A percentile compares a stretch with the other conserved stretches of the same genome.
Evolutionary conservation across 2,888 invertebrate genomes (phyloP).

Genomic region (Melipona beecheii): DNA sequence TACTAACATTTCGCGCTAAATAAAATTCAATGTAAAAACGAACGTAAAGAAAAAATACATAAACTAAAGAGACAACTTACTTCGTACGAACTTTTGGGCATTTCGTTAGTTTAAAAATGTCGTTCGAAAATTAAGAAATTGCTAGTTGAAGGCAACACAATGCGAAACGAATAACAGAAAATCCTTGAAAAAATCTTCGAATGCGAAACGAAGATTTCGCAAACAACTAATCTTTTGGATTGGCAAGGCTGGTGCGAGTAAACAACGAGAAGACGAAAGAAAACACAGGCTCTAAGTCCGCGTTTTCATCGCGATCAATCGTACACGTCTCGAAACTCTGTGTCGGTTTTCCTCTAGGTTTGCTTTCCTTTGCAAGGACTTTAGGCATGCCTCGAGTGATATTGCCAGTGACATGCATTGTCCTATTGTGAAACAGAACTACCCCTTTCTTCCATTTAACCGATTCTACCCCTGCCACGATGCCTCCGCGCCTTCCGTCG

Average conservation of each 20-base stretch:
- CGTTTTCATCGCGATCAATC: slow-evolving; percentile 66
- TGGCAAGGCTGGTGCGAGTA: not conserved
- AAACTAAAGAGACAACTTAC: not conserved
- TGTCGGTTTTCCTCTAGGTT: slow-evolving; percentile 17
- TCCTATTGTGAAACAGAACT: slow-evolving; percentile 74
- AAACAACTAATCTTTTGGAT: not conserved
- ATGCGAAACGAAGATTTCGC: not conserved
- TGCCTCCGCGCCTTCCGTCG: slow-evolving; percentile 42
- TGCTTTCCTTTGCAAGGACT: slow-evolving; percentile 63
- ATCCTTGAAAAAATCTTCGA: not conserved
- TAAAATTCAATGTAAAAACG: not conserved
- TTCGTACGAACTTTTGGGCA: not conserved
- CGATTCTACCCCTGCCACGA: slow-evolving; percentile 23
- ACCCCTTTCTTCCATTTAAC: slow-evolving; percentile 71
- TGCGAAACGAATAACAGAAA: not conserved
- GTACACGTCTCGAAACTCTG: slow-evolving; percentile 5
- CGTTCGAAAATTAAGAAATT: too few relatives aligned
- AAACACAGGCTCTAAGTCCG: slow-evolving; percentile 32
- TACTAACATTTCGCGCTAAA: not conserved
- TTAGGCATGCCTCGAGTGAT: slow-evolving; percentile 75
- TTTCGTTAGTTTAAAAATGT: too few relatives aligned
- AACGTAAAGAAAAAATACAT: not conserved
- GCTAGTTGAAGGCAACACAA: too few relatives aligned
- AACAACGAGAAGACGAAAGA: slow-evolving; percentile 51
- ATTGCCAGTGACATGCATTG: slow-evolving; percentile 80